A percentile compares a stretch with the other conserved stretches of the same genome.
Evolutionary conservation across 2,797 vertebrate genomes (phyloP).

Genomic region (Megalops cyprinoides): DNA sequence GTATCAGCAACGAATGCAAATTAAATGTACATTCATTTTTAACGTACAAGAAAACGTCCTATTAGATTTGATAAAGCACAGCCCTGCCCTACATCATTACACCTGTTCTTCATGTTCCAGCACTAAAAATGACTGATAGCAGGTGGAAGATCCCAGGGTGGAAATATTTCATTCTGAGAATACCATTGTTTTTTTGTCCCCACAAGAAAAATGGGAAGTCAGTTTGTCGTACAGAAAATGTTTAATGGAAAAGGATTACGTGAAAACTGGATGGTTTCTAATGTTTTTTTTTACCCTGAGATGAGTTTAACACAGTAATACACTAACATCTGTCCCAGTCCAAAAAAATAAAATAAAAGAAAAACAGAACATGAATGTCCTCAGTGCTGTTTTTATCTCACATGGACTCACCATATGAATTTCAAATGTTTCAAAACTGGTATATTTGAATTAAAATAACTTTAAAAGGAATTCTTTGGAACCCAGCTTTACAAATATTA

Average conservation of each 20-base stretch:
- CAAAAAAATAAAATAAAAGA: slow-evolving; percentile 37
- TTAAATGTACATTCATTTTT: slow-evolving; percentile 16
- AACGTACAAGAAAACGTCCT: neutral
- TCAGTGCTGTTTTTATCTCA: slow-evolving; percentile 59
- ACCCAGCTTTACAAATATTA: slow-evolving; percentile 50
- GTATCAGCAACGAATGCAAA: neutral
- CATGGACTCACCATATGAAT: slow-evolving; percentile 41
- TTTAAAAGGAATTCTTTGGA: slow-evolving; percentile 38
- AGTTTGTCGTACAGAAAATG: slow-evolving; percentile 42
- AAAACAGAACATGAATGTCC: slow-evolving; percentile 39
- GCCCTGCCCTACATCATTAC: neutral
- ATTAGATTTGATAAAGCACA: slow-evolving; percentile 12
- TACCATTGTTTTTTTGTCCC: slow-evolving; percentile 41
- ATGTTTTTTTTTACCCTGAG: slow-evolving; percentile 63
- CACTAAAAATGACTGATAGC: slow-evolving; percentile 20
- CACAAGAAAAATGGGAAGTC: slow-evolving; percentile 30
- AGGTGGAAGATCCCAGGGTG: neutral
- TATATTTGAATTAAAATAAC: slow-evolving; percentile 30
- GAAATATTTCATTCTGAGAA: neutral
- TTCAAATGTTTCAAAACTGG: slow-evolving; percentile 33
- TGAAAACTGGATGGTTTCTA: slow-evolving; percentile 30
- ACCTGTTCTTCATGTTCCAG: neutral
- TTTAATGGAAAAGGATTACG: slow-evolving; percentile 37
- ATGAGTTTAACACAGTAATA: slow-evolving; percentile 61
- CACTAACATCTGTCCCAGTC: slow-evolving; percentile 45